Evolutionary conservation across 1,140 invertebrate species (phyloP).

Genomic region (Hestina assimilis): DNA sequence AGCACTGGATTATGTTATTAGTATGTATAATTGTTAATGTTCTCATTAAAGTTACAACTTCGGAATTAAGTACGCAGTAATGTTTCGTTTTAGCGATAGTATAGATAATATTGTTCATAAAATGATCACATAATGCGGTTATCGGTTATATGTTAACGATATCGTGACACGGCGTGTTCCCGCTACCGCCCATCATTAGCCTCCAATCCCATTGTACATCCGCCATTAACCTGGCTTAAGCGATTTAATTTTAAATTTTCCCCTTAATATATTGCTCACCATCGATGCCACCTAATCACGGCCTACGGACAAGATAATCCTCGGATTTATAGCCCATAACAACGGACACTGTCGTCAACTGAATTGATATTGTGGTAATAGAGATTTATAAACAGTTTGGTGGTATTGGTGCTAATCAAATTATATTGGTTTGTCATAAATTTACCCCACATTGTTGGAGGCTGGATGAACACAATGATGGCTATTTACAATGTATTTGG

Average conservation of each 20-base stretch:
- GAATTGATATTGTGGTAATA: conserved; percentile 52
- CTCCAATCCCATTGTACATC: conserved; percentile 43
- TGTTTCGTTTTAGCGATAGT: background rate
- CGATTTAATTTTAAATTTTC: conserved; percentile 72
- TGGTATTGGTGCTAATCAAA: conserved; percentile 63
- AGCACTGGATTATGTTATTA: no score
- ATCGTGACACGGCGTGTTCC: conserved; percentile 19
- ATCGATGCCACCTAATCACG: conserved; percentile 65
- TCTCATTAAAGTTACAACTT: no score
- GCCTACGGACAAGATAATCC: conserved; percentile 72
- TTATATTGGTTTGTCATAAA: conserved; percentile 70
- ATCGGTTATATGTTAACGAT: conserved; percentile 25
- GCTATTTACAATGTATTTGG: conserved; percentile 61
- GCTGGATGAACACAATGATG: conserved; percentile 45
- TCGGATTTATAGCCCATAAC: conserved; percentile 72
- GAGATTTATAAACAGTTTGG: conserved; percentile 65
- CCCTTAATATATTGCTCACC: conserved; percentile 49
- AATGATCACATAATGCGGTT: conserved; percentile 1
- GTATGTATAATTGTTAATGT: no score
- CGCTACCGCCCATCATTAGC: conserved; percentile 19
- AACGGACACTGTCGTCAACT: conserved; percentile 59
- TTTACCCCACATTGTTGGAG: conserved; percentile 47
- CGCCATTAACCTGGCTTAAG: conserved; percentile 65
- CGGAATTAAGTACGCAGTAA: background rate
- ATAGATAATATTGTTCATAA: background rate